Base-by-base conservation (phyloP, 2,888 invertebrate species). In the Spodoptera picta region DNA sequence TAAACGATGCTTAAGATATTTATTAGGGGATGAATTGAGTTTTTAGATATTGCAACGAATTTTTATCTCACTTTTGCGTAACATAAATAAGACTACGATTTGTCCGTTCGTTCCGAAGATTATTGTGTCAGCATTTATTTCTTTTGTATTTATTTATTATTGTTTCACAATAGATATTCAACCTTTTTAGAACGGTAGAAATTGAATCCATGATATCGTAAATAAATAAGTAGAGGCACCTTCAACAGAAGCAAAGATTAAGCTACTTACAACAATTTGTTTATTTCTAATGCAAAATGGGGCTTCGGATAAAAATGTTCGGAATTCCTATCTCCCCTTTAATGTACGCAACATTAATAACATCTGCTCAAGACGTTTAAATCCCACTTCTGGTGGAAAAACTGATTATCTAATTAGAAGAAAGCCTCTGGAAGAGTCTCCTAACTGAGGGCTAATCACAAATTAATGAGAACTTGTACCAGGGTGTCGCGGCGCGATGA, bases 1-100 rank as follows among this genome's bases (percentile, higher is more conserved):
- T 87, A 94, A 94, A 94, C 93, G 94, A 92, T 87, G 93, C 94
- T 92, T 91, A 88, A 91, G 92, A 94, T 91, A 93, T 94, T 94
- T 94, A 94, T 93, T 91, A 83, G 85, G 87, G 92, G 89, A 91
- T 91, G 90, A 90, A 91, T 91, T 88, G 87, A 90, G 90, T 92
- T 91, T 91, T 91, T 88, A 87, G 88, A 89, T 87, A 88, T 89
- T 84, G 84, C 85, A 85, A 81, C 79, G 84, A 62, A 72, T 89
- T 87, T 85, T 81, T 88, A 82, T 88, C 81, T 84, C 75, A 80
- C 83, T 86, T 83, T 74, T 82, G 82, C 65, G 75, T 61, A 65
- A 67, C 64, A 79, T 75, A 74, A 74, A 78, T 75, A 70, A 60
- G 64, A 55, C 43, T 48, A 68, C 57, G 69, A 75, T 66, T 65